phyloP scores from a whole-genome alignment of 2,797 vertebrate genomes.

The Sebastes ruberrimus region DNA sequence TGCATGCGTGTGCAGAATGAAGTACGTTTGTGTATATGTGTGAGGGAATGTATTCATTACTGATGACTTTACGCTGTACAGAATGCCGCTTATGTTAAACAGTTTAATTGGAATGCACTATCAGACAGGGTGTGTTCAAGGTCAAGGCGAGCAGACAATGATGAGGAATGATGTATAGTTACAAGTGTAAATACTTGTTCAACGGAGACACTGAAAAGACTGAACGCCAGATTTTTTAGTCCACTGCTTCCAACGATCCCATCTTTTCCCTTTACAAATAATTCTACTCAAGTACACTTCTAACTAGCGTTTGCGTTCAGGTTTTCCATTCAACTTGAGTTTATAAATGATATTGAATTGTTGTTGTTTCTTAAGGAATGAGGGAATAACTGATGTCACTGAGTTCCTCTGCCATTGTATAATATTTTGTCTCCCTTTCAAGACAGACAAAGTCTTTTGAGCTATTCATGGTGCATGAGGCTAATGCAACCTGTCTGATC shows the following conservation, averaged over 20 bases:
- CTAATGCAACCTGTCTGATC: conserved; percentile 47
- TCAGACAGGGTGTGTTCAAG: conserved; percentile 23
- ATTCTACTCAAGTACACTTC: not conserved
- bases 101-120: conserved; percentile 22
- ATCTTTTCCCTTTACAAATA: not conserved
- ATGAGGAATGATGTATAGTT: conserved; percentile 5
- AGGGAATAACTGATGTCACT: not conserved
- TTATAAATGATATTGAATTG: not conserved
- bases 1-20: conserved; percentile 30
- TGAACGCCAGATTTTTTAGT: not conserved
- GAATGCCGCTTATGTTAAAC: conserved; percentile 16
- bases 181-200: conserved; percentile 18
- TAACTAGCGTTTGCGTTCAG: not conserved
- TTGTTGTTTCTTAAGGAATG: not conserved
- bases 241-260: not conserved
- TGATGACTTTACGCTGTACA: conserved; percentile 16
- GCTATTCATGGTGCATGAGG: conserved; percentile 22
- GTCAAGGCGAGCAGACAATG: conserved; percentile 27
- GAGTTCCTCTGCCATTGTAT: not conserved
- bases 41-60: not conserved
- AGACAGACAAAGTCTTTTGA: conserved; percentile 13
- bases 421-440: not conserved
- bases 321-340: not conserved
- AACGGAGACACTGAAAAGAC: not conserved
- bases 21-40: not conserved